A percentile compares a stretch with the other conserved stretches of the same genome.
Evolutionary conservation across 2,888 invertebrate genomes (phyloP).

Genomic region (Plebejus argus): DNA sequence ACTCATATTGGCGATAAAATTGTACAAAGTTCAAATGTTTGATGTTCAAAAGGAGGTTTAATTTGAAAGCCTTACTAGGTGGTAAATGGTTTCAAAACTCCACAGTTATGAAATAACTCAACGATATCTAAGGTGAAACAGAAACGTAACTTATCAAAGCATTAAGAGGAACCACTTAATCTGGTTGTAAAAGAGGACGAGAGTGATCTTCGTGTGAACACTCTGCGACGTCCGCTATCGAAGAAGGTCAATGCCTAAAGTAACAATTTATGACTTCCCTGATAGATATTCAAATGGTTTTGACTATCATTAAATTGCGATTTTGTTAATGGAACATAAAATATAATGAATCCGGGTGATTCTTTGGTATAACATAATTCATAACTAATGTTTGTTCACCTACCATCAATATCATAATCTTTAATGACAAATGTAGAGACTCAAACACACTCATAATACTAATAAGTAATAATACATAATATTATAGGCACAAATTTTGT

Average conservation of each 20-base stretch:
- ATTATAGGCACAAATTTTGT: no score
- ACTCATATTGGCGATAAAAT: background rate
- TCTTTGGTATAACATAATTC: background rate
- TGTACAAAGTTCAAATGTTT: background rate
- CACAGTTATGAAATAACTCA: background rate
- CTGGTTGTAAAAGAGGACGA: background rate
- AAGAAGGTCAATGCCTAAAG: background rate
- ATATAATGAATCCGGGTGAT: background rate
- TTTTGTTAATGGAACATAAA: background rate
- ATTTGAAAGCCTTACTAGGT: background rate
- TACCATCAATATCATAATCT: no score
- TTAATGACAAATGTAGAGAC: no score
- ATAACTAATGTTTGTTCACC: no score
- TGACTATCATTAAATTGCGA: background rate
- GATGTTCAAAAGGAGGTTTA: background rate
- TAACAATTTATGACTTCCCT: conserved; percentile 13
- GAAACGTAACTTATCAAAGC: no score
- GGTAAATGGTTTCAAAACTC: background rate
- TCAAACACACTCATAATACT: no score
- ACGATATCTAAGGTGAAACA: no score
- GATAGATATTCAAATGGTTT: background rate
- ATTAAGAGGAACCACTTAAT: background rate
- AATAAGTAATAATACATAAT: no score
- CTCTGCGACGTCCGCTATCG: background rate
- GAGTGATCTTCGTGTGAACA: background rate